phyloP scores from a whole-genome alignment of 2,113 vertebrate species.

The Anoplopoma fimbria region DNA sequence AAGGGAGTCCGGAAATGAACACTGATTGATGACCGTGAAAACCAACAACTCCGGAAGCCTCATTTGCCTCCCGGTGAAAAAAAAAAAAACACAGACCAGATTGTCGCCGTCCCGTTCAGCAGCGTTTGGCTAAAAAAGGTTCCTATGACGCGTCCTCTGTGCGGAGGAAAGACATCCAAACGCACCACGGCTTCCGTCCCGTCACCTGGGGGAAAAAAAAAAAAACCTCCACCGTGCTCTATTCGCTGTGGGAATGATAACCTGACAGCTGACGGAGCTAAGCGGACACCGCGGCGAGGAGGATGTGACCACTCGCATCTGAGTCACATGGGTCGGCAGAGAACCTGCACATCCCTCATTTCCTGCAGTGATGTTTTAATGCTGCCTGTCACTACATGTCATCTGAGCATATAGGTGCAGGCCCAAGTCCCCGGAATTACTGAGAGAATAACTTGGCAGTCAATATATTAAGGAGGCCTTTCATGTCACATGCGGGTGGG shows the following conservation, averaged over 20 bases:
- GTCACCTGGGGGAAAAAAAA: neutral
- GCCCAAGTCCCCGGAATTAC: neutral
- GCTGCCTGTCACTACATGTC: constrained; percentile 25
- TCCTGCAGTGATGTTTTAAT: constrained; percentile 49
- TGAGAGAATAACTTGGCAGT: neutral
- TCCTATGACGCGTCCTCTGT: constrained; percentile 64
- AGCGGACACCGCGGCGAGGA: constrained; percentile 34
- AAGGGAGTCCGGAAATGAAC: constrained; percentile 14
- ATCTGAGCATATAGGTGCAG: neutral
- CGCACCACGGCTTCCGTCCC: constrained; percentile 22
- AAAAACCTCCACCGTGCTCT: constrained; percentile 12
- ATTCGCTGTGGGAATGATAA: constrained; percentile 22
- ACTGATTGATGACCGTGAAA: constrained; percentile 2
- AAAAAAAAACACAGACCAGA: no score
- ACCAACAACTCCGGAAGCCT: constrained; percentile 39
- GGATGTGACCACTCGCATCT: constrained; percentile 42
- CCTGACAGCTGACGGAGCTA: constrained; percentile 45
- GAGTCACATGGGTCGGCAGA: constrained; percentile 57
- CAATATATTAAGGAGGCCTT: constrained; percentile 20
- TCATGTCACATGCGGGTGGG: neutral
- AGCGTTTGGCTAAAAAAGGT: constrained; percentile 51
- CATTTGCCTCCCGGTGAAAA: constrained; percentile 18
- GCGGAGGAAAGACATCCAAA: constrained; percentile 42
- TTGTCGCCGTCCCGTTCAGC: constrained; percentile 72
- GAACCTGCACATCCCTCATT: constrained; percentile 33